Conservation (phyloP, 2,113 vertebrate species). For the Argyrosomus japonicus region DNA sequence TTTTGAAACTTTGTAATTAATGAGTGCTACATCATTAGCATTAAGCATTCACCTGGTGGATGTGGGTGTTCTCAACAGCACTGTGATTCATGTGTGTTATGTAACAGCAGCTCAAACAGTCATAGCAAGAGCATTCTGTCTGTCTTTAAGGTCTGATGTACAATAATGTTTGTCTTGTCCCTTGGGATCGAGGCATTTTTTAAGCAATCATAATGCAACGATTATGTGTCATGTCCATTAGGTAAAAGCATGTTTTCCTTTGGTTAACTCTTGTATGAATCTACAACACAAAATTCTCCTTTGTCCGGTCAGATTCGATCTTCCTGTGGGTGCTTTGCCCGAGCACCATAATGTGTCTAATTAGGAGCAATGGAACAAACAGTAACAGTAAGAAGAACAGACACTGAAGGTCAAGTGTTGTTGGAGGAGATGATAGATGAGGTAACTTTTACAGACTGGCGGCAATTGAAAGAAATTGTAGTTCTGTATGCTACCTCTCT, state of each 20-base stretch:
- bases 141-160: neutral
- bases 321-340: neutral
- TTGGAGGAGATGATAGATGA: neutral
- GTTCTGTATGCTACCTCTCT: neutral
- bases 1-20: conserved; percentile 14
- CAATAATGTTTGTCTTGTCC: neutral
- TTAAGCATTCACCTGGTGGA: conserved; percentile 1
- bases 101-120: neutral
- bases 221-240: neutral
- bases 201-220: neutral
- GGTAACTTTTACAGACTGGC: neutral
- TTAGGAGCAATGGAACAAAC: no score
- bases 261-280: neutral
- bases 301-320: neutral
- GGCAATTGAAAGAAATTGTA: neutral
- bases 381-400: neutral
- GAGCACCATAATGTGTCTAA: neutral
- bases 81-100: conserved; percentile 33
- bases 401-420: neutral
- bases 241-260: neutral
- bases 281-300: neutral
- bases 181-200: neutral
- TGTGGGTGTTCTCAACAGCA: conserved; percentile 1
- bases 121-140: neutral
- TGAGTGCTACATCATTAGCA: neutral